Evolutionary conservation across 2,888 invertebrate species (phyloP).

Genomic region (Ectemnius cavifrons): DNA sequence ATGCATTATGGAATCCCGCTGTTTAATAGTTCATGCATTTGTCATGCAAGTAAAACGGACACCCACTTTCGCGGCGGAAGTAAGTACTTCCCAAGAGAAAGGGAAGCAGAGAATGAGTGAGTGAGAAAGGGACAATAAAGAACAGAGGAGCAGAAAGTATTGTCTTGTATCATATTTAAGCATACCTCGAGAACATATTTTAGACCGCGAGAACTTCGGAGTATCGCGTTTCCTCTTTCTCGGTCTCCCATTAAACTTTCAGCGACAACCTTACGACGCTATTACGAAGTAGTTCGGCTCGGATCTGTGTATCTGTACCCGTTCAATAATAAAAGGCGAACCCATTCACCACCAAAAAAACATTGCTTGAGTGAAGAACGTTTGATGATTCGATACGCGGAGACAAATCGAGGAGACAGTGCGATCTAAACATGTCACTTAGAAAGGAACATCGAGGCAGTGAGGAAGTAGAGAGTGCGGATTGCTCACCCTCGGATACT

Average conservation of each 20-base stretch:
- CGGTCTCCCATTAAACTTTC: slow-evolving; percentile 1
- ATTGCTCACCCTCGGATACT: too few species aligned
- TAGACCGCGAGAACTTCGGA: background rate
- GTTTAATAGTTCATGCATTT: background rate
- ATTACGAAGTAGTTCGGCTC: background rate
- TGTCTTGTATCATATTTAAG: slow-evolving; percentile 8
- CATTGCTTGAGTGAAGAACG: too few species aligned
- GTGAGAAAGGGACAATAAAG: background rate
- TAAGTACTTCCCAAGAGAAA: background rate
- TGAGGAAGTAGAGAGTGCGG: too few species aligned
- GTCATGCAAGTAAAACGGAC: slow-evolving; percentile 5
- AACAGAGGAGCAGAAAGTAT: background rate
- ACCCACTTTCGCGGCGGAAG: background rate
- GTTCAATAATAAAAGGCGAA: too few species aligned
- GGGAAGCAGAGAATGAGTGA: background rate
- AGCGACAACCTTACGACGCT: background rate
- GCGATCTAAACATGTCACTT: too few species aligned
- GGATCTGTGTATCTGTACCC: background rate
- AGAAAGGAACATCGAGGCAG: too few species aligned
- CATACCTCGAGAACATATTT: background rate
- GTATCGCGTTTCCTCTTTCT: background rate
- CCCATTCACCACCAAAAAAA: too few species aligned
- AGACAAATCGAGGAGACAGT: too few species aligned
- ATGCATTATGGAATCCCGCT: background rate
- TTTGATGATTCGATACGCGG: too few species aligned